These are phyloP conservation scores for Syritta pipiens DNA, from an alignment of 2,888 invertebrate species.

Conservation along the genomic window DNA sequence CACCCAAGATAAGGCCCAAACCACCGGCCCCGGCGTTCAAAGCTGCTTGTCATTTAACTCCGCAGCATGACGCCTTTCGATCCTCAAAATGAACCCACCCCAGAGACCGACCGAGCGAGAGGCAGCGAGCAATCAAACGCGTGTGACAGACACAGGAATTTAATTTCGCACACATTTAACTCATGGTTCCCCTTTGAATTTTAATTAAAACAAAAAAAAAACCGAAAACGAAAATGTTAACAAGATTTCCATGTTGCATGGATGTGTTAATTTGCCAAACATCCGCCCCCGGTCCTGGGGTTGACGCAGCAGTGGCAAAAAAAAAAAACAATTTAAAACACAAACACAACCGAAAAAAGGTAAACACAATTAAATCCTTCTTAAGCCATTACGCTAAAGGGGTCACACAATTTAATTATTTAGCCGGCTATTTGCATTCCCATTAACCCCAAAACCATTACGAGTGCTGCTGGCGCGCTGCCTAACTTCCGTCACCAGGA, in stretches of 20 bases:
- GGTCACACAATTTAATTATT: conserved; percentile 68
- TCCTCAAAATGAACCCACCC: too few relatives aligned
- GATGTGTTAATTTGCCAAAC: conserved; percentile 55
- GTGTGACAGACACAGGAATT: conserved; percentile 37
- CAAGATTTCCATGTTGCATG: conserved; percentile 50
- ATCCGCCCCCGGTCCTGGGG: background rate
- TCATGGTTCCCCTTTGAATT: conserved; percentile 42
- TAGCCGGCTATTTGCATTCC: conserved; percentile 67
- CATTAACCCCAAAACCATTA: conserved; percentile 65
- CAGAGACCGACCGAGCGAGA: background rate
- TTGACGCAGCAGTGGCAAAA: background rate
- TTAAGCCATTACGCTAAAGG: conserved; percentile 56
- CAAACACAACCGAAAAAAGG: conserved; percentile 1
- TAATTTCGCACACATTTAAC: conserved; percentile 35
- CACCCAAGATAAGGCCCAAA: too few relatives aligned
- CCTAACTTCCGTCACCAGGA: background rate
- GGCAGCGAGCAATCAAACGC: conserved; percentile 18
- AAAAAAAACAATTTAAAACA: background rate
- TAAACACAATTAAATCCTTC: conserved; percentile 42
- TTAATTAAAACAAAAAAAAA: conserved; percentile 62
- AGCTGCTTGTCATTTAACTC: background rate
- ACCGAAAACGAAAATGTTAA: too few relatives aligned
- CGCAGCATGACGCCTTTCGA: conserved; percentile 15
- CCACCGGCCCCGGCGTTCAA: too few relatives aligned
- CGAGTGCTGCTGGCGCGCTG: conserved; percentile 4